Conservation (phyloP, 2,797 vertebrate species). For the Emydoidea blandingii region DNA sequence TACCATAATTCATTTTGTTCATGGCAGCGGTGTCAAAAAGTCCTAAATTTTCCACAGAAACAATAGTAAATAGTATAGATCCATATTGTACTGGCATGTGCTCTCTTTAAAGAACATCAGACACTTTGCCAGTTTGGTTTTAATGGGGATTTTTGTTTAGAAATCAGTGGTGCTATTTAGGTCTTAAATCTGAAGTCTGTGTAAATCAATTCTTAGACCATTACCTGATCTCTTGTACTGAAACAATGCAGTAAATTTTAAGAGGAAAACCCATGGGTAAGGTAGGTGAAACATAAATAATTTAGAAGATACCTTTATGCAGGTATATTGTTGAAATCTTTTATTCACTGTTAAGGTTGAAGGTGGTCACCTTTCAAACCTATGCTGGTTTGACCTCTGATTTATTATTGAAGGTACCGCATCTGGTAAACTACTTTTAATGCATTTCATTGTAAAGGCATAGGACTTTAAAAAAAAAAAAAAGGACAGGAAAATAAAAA, state of each 20-base stretch:
- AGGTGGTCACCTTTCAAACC: not conserved
- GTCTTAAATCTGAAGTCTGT: not conserved
- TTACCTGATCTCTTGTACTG: not conserved
- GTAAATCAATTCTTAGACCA: not conserved
- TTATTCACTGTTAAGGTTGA: not conserved
- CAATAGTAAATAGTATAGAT: not conserved
- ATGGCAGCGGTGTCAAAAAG: not conserved
- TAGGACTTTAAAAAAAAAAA: slow-evolving; percentile 37
- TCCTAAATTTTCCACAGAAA: not conserved
- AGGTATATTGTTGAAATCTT: not conserved
- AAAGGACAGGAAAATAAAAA: not conserved
- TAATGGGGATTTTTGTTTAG: not conserved
- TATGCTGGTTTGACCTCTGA: not conserved
- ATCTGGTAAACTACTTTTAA: not conserved
- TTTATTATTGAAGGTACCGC: slow-evolving; percentile 3
- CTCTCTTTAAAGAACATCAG: not conserved
- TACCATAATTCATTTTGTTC: not conserved
- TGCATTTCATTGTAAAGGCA: slow-evolving; percentile 45
- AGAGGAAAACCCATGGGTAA: not conserved
- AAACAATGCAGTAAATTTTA: not conserved
- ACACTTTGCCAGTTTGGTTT: not conserved
- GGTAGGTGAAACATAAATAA: not conserved
- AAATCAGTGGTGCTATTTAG: not conserved
- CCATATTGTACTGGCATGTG: not conserved
- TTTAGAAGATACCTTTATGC: not conserved